Base-by-base conservation (phyloP, 2,113 vertebrate genomes). In the Periophthalmodon schlosseri region DNA sequence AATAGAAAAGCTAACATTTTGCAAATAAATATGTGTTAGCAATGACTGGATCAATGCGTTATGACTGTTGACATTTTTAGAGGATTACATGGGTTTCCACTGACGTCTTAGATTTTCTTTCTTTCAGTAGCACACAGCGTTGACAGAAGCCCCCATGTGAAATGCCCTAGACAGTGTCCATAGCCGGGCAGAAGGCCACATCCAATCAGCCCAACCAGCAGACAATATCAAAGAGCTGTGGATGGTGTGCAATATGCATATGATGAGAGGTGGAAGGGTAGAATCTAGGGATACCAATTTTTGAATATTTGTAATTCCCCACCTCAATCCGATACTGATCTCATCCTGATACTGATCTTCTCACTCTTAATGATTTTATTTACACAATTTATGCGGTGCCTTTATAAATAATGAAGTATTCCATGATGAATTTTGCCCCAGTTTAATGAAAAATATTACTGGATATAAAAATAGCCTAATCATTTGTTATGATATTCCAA, bases 211-310 rank as follows among this genome's bases (percentile, higher is more conserved):
- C 61, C 44, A 72, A 80, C 49, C 57, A 63, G 57, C 47, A 82
- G 74, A 84, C 78, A 84, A 79, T 84, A 86, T 82, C 64, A 85
- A 83, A 82, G 76, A 82, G 77, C 77, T 70, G 70, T 57, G 75
- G 76, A 73, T n/a, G 60, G 58, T 58, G 79, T 70, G 46, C 68
- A 46, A 33, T 28, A 63, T n/a, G 72, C 44, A 8, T 74, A 74
- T 50, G 78, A 69, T 46, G 61, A 77, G 15, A 16, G 50, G 50
- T 18, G 57, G 60, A 70, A 56, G 28, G 28, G 28, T 28, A 28
- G 28, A 28, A 28, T 28, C 28, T 28, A 28, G 28, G 28, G 28
- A 28, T 28, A 28, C 28, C 28, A 28, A 28, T 28, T 28, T 28
- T 28, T 28, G 28, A 28, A 28, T 28, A 28, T 28, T 3, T 28